These are phyloP conservation scores for Lophotriccus pileatus DNA, from an alignment of 2,797 vertebrate genomes.

Conservation along the genomic window DNA sequence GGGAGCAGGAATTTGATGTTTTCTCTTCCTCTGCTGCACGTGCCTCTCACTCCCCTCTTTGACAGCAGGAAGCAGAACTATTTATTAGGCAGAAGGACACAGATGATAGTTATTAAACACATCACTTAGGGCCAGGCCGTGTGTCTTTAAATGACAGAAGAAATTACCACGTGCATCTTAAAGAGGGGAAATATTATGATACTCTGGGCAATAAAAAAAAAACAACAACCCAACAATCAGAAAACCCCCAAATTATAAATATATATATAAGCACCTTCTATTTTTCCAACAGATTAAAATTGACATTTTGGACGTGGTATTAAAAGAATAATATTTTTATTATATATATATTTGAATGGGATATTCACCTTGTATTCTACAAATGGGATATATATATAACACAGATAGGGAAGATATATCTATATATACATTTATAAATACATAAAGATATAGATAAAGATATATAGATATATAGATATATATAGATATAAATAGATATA, in stretches of 20 bases:
- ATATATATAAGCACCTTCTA: background rate
- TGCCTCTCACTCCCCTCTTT: constrained; percentile 72
- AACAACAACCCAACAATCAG: background rate
- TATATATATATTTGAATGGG: background rate
- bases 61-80: constrained; percentile 69
- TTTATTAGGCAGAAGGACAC: constrained; percentile 74
- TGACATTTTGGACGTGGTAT: background rate
- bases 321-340: background rate
- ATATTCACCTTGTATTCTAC: background rate
- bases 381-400: background rate
- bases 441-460: background rate
- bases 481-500: background rate
- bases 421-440: too few relatives aligned
- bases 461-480: background rate
- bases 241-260: background rate
- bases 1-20: constrained; percentile 86
- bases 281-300: background rate
- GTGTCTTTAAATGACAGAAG: constrained; percentile 16
- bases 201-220: background rate
- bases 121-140: constrained; percentile 65
- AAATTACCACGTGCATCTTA: constrained; percentile 19
- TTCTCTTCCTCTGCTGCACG: constrained; percentile 81
- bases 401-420: accelerated
- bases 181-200: background rate
- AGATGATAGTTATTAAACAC: constrained; percentile 88